Base-by-base conservation (phyloP, 2,113 vertebrate genomes). In the Gila orcuttii region DNA sequence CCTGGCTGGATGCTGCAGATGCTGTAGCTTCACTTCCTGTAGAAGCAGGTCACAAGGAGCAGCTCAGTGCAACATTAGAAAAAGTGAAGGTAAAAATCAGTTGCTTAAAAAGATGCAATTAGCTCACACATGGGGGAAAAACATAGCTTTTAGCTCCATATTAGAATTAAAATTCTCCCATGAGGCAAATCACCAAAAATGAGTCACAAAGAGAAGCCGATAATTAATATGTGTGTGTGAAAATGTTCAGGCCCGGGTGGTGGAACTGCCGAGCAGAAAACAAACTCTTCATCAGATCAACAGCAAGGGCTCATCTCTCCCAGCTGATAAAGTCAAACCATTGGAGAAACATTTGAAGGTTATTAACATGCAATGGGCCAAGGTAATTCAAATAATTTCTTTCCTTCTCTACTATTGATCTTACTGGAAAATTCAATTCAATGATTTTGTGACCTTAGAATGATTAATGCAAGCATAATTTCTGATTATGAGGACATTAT, bases 1-100 rank as follows among this genome's bases (percentile, higher is more conserved):
- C 93, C 84, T 99, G 98, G 98, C 90, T 98, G 92, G 95, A 98
- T 88, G 95, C 95, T 92, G 93, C 94, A 1, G 96, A 96, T 28
- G 91, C 23, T 0, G 9, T 95, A 84, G 79, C 90, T 87, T 86
- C 77, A 68, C 91, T 93, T 91, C 94, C 95, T 8, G 91, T 95
- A 89, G 94, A 97, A 90, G 91, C 94, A 68, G 94, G 94, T 89
- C 96, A 98, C 92, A 95, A 96, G 25, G 93, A 95, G 75, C 96
- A 96, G 89, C 94, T 99, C 88, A 96, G 93, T 93, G 94, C 95
- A 84, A 95, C 95, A 10, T 93, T 97, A 87, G 93, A 90, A 86
- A 97, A 96, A 96, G 95, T 98, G 77, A 96, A 99, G 97, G 98
- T 99, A 96, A 84, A 11, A 76, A 1, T 25, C 52, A 60, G 31